phyloP scores from a whole-genome alignment of 2,113 vertebrate species.

The Sardina pilchardus region DNA sequence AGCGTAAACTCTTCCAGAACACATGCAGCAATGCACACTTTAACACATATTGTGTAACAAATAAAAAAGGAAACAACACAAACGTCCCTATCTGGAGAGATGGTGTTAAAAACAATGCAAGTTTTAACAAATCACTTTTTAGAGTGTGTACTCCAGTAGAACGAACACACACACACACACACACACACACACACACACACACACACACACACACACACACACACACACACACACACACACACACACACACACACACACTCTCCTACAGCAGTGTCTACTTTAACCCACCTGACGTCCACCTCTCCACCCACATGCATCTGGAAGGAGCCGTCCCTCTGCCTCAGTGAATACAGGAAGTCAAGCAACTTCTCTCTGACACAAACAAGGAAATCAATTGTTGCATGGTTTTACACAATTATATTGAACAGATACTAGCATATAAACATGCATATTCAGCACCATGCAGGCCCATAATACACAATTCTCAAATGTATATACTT shows the following conservation, averaged over 20 bases:
- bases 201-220: no score
- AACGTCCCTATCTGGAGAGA: no score
- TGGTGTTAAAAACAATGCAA: no score
- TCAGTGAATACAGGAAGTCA: constrained; percentile 78
- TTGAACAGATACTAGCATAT: background rate
- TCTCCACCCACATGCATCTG: background rate
- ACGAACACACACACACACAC: no score
- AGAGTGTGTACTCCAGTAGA: no score
- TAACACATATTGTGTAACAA: no score
- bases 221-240: background rate
- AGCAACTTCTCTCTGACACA: constrained; percentile 84
- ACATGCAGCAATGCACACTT: no score
- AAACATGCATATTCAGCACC: background rate
- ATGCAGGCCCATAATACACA: background rate
- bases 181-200: no score
- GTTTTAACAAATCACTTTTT: no score
- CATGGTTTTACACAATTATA: background rate
- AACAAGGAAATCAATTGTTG: background rate
- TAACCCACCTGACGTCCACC: background rate
- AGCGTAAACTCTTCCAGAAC: background rate
- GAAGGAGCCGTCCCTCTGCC: constrained; percentile 80
- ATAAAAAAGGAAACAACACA: no score
- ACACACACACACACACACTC: background rate
- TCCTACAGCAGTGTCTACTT: no score
- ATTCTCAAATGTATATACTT: background rate